Conservation (phyloP, 1,140 invertebrate genomes). For the Physella acuta region DNA sequence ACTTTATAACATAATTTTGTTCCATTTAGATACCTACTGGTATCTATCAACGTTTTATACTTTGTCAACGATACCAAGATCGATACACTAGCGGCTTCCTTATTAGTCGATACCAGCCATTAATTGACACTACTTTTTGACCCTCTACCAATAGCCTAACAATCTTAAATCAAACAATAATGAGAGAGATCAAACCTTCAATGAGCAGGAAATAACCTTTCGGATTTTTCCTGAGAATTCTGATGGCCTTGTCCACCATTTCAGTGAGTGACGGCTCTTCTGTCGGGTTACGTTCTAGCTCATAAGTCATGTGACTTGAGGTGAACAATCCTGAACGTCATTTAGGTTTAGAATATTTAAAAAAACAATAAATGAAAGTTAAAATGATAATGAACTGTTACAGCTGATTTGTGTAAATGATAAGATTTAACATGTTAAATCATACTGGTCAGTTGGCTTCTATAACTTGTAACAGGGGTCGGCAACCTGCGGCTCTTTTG, state of each 20-base stretch:
- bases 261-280: conserved; percentile 69
- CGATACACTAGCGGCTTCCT: not conserved
- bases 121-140: not conserved
- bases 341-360: too few species aligned
- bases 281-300: conserved; percentile 68
- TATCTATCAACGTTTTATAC: not conserved
- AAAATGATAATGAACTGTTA: too few species aligned
- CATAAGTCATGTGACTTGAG: conserved; percentile 77
- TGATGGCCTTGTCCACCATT: conserved; percentile 84
- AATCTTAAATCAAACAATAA: not conserved
- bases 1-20: not conserved
- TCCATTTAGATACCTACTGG: not conserved
- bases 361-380: too few species aligned
- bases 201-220: conserved; percentile 87
- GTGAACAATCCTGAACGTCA: conserved; percentile 35
- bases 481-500: too few species aligned
- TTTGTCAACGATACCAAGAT: not conserved
- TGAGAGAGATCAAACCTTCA: conserved; percentile 68
- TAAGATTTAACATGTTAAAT: too few species aligned
- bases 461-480: too few species aligned
- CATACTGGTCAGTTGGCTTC: too few species aligned
- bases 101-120: not conserved
- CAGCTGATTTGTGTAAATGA: too few species aligned
- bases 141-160: not conserved
- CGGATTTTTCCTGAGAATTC: conserved; percentile 75